Base-by-base conservation (phyloP, 2,797 vertebrate species). In the Tapera naevia region DNA sequence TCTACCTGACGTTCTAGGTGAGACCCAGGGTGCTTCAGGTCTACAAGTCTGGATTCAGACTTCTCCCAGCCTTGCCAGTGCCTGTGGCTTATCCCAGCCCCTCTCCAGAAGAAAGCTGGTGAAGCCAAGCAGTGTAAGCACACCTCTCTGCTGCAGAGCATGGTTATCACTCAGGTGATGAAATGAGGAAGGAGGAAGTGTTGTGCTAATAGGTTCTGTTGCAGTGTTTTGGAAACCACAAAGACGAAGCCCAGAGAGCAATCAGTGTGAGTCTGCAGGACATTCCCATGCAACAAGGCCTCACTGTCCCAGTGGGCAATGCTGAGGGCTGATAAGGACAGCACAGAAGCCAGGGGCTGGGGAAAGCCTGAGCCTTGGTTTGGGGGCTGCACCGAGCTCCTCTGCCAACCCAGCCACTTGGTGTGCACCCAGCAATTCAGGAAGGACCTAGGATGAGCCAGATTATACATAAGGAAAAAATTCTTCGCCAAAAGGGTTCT, bases 111-210 rank as follows among this genome's bases (percentile, higher is more conserved):
- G 22, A 46, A 65, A 69, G 48, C 22, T 71, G 51, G 48, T 5
- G 16, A 30, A 24, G 8, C 22, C 58, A 64, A 71, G 53, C 25
- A 45, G 58, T 35, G 28, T 58, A 61, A 91, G n/a, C 3, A n/a
- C 33, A 10, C 8, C 27, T 28, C n/a, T 18, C 48, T 81, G 51
- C 67, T 66, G 17, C 3, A 76, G 57, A 70, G 27, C 6, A 0
- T 30, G 39, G 43, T 72, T 43, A 24, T 45, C 60, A 50, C 39
- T 58, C 0, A 1, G 10, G 17, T 25, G 37, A 33, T 37, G 62
- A 89, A 67, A 87, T n/a, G 37, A 91, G 64, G 78, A 87, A 82
- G 43, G 80, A 83, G 76, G 88, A 94, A 73, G 62, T 45, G 57
- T 22, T 80, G 54, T 66, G 62, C 66, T 86, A 32, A 73, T 8